Base-by-base conservation (phyloP, 2,888 invertebrate genomes). In the Acrocera orbiculus region DNA sequence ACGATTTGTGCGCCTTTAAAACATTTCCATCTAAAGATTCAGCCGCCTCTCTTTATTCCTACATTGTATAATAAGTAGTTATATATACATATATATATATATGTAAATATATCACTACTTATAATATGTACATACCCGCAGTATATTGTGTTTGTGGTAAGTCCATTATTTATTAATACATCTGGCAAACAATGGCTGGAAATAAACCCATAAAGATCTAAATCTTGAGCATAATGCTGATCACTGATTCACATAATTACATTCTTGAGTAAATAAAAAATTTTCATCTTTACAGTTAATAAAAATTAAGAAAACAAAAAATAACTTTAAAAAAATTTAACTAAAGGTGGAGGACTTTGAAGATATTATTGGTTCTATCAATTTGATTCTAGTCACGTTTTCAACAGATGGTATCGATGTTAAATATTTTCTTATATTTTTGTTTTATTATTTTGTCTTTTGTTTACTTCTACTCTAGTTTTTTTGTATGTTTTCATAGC, bases 361-460 rank as follows among this genome's bases (percentile, higher is more conserved):
- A n/a, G n/a, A n/a, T n/a, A 10, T 10, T 9, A 8, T 22, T 10
- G 22, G 22, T 20, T 19, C 33, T 27, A 33, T 33, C 33, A 32
- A 32, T 17, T 29, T 16, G 27, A 36, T 36, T 36, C 39, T 27
- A 39, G 39, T 39, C 39, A 39, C 39, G 39, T 39, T 39, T 39
- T 27, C 24, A 24, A 32, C 33, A 34, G 32, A 36, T 31, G 39
- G 30, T 38, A 34, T 34, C 34, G 34, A 29, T 24, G 29, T 27
- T 24, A 29, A 23, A 17, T 29, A 17, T 29, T 28, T 29, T 4
- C 19, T 7, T 10, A 17, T 27, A 9, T 27, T 27, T 8, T 28
- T 9, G 10, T 15, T 28, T 28, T 16, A 8, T 22, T 22, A 10
- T 10, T 22, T 22, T 10, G 9, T 22, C 17, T 11, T 10, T 28